A percentile compares a stretch with the other conserved stretches of the same genome.
phyloP scores from a whole-genome alignment of 2,113 vertebrate genomes.

The Dipodomys merriami region DNA sequence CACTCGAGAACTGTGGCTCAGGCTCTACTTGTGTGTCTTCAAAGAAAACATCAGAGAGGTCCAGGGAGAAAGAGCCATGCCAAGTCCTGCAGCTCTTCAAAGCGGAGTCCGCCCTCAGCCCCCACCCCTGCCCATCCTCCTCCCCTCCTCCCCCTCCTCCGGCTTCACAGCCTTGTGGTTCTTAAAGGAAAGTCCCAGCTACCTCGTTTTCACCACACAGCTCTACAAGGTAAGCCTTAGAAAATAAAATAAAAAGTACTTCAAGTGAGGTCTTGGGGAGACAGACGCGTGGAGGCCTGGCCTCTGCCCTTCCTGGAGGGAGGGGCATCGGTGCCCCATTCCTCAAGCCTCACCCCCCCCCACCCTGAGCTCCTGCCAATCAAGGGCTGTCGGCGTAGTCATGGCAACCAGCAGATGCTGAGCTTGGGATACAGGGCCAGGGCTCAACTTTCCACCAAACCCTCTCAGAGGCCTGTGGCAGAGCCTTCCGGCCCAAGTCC shows the following conservation, averaged over 20 bases:
- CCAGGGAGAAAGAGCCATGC: rapidly evolving
- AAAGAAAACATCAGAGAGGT: background rate
- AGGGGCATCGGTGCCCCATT: background rate
- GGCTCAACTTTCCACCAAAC: constrained; percentile 69
- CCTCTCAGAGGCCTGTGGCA: constrained; percentile 15
- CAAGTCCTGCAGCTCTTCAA: background rate
- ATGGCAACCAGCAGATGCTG: constrained; percentile 73
- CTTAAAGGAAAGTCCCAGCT: background rate
- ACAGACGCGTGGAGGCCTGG: constrained; percentile 1
- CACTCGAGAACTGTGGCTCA: background rate
- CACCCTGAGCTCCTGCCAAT: constrained; percentile 57
- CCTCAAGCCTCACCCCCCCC: background rate
- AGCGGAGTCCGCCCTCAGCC: background rate
- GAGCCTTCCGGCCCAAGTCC: background rate
- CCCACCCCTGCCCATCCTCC: rapidly evolving
- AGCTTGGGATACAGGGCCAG: constrained; percentile 56
- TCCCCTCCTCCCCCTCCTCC: background rate
- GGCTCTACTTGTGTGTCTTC: no score
- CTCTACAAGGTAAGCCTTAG: background rate
- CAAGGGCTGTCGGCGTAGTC: constrained; percentile 64
- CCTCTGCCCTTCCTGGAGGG: background rate
- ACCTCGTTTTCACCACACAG: background rate
- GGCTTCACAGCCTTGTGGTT: background rate
- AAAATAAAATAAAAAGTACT: constrained; percentile 22
- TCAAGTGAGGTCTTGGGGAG: constrained; percentile 45